A percentile compares a stretch with the other conserved stretches of the same genome.
Conservation (phyloP, 2,113 vertebrate genomes). For the Nothocercus julius region DNA sequence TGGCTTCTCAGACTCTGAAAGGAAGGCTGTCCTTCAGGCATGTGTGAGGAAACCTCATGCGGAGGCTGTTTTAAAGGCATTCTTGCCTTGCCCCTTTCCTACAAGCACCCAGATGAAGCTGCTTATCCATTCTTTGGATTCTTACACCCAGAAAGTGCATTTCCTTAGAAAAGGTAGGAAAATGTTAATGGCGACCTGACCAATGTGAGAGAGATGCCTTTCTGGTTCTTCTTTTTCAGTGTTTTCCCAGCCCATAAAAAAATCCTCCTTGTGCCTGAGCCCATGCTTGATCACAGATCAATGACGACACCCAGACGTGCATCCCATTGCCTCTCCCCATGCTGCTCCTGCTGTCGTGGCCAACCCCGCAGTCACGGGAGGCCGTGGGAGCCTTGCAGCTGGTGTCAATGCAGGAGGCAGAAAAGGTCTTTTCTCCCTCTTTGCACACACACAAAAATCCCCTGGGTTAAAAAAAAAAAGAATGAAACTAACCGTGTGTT, state of each 20-base stretch:
- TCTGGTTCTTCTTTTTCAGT: slow-evolving; percentile 17
- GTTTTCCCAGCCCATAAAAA: slow-evolving; percentile 19
- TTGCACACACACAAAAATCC: too few relatives aligned
- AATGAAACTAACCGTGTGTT: background rate
- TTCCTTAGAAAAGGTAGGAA: slow-evolving; percentile 14
- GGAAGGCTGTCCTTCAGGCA: background rate
- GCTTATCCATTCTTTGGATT: background rate
- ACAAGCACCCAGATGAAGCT: background rate
- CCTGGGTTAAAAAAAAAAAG: background rate
- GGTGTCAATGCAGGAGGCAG: background rate
- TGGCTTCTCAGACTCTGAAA: background rate
- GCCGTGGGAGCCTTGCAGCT: background rate
- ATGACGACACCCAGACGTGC: accelerated
- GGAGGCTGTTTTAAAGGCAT: background rate
- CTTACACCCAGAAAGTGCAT: background rate
- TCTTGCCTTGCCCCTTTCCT: background rate
- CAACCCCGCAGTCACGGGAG: background rate
- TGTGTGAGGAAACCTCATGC: background rate
- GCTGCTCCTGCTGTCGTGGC: background rate
- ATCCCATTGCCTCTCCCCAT: background rate
- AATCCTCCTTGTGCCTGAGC: background rate
- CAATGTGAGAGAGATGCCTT: background rate
- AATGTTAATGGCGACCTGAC: background rate
- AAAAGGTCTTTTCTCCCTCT: background rate
- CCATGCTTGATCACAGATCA: background rate